These are phyloP conservation scores for Elaeidobius kamerunicus DNA, from an alignment of 2,888 invertebrate genomes.

Conservation along the genomic window DNA sequence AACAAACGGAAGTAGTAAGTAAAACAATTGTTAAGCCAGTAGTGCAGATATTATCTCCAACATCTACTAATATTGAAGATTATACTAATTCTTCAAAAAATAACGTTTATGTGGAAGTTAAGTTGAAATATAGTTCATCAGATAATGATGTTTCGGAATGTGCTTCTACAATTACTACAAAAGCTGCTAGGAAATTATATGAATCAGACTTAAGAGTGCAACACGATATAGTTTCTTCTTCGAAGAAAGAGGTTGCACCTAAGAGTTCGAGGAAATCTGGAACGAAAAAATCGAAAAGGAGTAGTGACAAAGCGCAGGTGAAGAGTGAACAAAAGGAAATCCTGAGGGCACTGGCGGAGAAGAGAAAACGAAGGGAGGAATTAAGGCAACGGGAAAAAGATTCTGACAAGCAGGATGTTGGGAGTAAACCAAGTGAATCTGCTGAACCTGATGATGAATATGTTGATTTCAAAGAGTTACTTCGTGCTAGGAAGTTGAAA, in stretches of 20 bases:
- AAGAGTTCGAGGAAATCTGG: constrained; percentile 1
- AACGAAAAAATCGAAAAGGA: constrained; percentile 16
- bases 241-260: constrained; percentile 18
- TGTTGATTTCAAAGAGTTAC: constrained; percentile 37
- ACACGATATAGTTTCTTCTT: constrained; percentile 23
- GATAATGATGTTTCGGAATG: constrained; percentile 14
- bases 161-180: constrained; percentile 32
- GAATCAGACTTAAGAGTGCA: constrained; percentile 36
- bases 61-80: constrained; percentile 28
- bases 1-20: not conserved
- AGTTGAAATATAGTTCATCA: constrained; percentile 4
- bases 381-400: not conserved
- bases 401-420: not conserved
- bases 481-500: constrained; percentile 37
- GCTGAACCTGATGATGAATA: constrained; percentile 34
- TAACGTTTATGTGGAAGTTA: constrained; percentile 11
- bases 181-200: constrained; percentile 42
- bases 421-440: not conserved
- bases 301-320: constrained; percentile 16
- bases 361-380: constrained; percentile 13
- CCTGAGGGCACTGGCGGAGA: constrained; percentile 8
- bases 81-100: not conserved
- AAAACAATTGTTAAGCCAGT: constrained; percentile 12
- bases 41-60: constrained; percentile 28
- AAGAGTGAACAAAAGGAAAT: constrained; percentile 19